Base-by-base conservation (phyloP, 2,113 vertebrate genomes). In the Gymnorhina tibicen region DNA sequence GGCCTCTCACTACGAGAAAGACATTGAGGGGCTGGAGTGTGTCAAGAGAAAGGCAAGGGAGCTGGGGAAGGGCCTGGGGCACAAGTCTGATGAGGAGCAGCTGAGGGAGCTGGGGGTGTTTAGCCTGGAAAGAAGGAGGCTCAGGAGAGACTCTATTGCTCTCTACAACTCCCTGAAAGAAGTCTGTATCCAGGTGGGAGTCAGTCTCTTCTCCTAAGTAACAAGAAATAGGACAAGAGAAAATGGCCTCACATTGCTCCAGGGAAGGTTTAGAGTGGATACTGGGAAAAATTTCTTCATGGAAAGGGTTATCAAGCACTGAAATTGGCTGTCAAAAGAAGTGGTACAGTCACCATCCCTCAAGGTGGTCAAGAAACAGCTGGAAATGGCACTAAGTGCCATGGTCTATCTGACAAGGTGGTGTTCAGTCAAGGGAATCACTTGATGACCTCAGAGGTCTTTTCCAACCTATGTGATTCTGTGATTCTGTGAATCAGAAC, bases 121-220 rank as follows among this genome's bases (percentile, higher is more conserved):
- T 5, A 55, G 30, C 39, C 47, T 41, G 24, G 8, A 24, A 4
- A 14, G 69, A 70, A 39, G 14, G 16, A 69, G 47, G 8, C 6
- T 46, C 33, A 19, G 28, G 23, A 24, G 28, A 5, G 20, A 42
- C 6, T 6, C 26, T 6, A 5, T 13, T 10, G 3, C 17, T 27
- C 20, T 10, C 11, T 23, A 8, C 35, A 37, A 3, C 5, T 64
- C 2, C 39, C 28, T 73, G 50, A 33, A 12, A 66, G 32, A 59
- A 73, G 27, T 2, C 18, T 58, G 44, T 3, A 37, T 5, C 12
- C 50, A 28, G 22, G 32, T 7, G 8, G 17, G 24, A 6, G 3
- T 23, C 0, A 0, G 10, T 16, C 28, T 55, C n/a, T n/a, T 46
- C 28, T n/a, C n/a, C 19, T 23, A 24, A 6, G 24, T 14, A 41